phyloP scores from a whole-genome alignment of 2,113 vertebrate species.

The Thamnaconus septentrionalis region DNA sequence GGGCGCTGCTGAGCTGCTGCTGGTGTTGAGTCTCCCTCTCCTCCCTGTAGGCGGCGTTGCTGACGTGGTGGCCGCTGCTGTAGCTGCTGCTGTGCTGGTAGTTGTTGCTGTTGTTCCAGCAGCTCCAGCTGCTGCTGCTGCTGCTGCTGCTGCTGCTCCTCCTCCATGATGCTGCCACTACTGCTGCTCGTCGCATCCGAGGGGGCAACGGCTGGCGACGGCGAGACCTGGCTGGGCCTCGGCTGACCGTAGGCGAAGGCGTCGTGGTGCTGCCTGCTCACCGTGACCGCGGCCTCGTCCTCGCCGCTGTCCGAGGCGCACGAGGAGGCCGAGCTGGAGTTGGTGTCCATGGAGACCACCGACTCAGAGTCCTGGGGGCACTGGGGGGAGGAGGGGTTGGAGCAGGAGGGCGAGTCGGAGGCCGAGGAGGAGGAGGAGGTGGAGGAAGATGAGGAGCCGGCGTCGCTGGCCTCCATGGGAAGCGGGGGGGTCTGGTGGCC shows the following conservation, averaged over 20 bases:
- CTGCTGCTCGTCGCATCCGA: conserved; percentile 57
- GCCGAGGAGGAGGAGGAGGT: conserved; percentile 64
- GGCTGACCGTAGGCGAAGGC: conserved; percentile 82
- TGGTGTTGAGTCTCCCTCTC: conserved; percentile 41
- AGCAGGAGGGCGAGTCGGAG: conserved; percentile 56
- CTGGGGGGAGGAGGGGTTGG: conserved; percentile 69
- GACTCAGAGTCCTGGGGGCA: conserved; percentile 66
- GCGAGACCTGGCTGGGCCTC: conserved; percentile 66
- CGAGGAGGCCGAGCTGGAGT: conserved; percentile 70
- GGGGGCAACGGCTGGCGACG: conserved; percentile 53
- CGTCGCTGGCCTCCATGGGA: conserved; percentile 64
- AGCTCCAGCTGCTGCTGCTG: conserved; percentile 71
- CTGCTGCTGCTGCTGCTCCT: conserved; percentile 43
- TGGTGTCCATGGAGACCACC: conserved; percentile 74
- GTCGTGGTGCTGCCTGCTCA: conserved; percentile 79
- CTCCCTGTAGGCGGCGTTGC: conserved; percentile 79
- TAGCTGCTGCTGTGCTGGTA: conserved; percentile 67
- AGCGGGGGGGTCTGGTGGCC: conserved; percentile 53
- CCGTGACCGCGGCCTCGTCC: conserved; percentile 81
- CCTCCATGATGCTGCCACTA: conserved; percentile 61
- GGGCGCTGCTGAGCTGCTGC: conserved; percentile 63
- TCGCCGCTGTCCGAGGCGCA: conserved; percentile 86
- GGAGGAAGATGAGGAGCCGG: conserved; percentile 70
- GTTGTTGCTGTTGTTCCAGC: conserved; percentile 66
- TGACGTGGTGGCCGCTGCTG: conserved; percentile 64